Conservation (phyloP, 2,888 invertebrate species). For the Trichopria drosophilae region DNA sequence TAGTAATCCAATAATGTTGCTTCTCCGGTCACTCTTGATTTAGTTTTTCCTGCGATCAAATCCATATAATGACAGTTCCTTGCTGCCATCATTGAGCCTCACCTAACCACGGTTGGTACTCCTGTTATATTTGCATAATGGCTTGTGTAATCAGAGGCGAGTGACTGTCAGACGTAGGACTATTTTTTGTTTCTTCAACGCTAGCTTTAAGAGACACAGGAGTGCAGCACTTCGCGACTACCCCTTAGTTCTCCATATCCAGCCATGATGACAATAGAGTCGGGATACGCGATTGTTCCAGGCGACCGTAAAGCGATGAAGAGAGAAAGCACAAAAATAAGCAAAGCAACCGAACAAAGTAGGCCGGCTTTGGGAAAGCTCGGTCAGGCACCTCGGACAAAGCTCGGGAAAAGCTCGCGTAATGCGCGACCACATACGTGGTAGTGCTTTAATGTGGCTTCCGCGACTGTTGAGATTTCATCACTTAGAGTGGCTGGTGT, state of each 20-base stretch:
- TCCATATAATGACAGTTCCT: too few species aligned
- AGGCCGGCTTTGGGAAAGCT: neutral
- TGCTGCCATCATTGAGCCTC: too few species aligned
- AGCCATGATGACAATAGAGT: conserved; percentile 44
- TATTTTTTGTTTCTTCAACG: conserved; percentile 30
- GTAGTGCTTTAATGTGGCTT: conserved; percentile 52
- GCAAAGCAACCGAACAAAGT: conserved; percentile 15
- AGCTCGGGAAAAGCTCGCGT: conserved; percentile 20
- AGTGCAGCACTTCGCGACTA: too few species aligned
- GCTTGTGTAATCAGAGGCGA: conserved; percentile 58
- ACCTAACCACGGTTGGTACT: too few species aligned
- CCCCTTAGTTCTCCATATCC: conserved; percentile 24
- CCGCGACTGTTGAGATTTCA: conserved; percentile 48
- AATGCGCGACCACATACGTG: conserved; percentile 35
- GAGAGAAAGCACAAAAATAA: conserved; percentile 15
- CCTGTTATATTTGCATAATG: conserved; percentile 57
- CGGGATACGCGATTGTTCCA: conserved; percentile 51
- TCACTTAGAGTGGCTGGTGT: conserved; percentile 52
- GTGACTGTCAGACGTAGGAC: conserved; percentile 48
- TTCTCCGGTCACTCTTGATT: too few species aligned
- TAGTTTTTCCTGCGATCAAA: too few species aligned
- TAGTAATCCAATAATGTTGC: too few species aligned
- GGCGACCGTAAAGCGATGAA: conserved; percentile 35
- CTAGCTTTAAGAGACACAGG: conserved; percentile 8
- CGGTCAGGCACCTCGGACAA: conserved; percentile 13